A percentile compares a stretch with the other conserved stretches of the same genome.
Evolutionary conservation across 2,113 vertebrate species (phyloP).

Genomic region (Pangasianodon hypophthalmus): DNA sequence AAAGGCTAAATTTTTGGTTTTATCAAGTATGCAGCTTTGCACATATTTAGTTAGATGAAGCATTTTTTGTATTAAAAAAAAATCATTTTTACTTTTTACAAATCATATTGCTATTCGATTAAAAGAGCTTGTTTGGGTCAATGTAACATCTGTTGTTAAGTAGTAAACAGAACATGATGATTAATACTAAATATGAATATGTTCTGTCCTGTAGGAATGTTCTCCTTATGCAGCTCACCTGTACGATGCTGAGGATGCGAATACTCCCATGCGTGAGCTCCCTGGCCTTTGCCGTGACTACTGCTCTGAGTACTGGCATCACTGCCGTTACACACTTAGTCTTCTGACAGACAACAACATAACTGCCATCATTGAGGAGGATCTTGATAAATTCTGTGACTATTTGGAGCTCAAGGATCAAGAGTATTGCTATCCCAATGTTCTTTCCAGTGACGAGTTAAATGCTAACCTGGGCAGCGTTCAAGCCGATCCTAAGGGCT

Average conservation of each 20-base stretch:
- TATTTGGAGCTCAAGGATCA: constrained; percentile 76
- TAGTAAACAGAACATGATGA: background rate
- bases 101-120: background rate
- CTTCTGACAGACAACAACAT: constrained; percentile 71
- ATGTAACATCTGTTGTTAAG: background rate
- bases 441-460: constrained; percentile 70
- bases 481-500: constrained; percentile 71
- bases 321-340: constrained; percentile 76
- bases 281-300: constrained; percentile 78
- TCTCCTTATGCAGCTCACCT: constrained; percentile 81
- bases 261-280: constrained; percentile 75
- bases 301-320: constrained; percentile 75
- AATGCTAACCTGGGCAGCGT: constrained; percentile 74
- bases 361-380: constrained; percentile 67
- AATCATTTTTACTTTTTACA: background rate
- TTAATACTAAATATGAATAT: background rate
- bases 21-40: background rate
- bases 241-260: constrained; percentile 80
- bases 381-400: constrained; percentile 72
- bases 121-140: background rate
- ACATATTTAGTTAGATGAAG: background rate
- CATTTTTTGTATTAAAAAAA: background rate
- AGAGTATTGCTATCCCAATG: constrained; percentile 81
- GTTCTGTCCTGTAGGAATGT: constrained; percentile 70
- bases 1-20: background rate